Evolutionary conservation across 2,888 invertebrate species (phyloP), one percentile per base, ranked within the genome.

Genomic region (Drosophila imparisetae): DNA sequence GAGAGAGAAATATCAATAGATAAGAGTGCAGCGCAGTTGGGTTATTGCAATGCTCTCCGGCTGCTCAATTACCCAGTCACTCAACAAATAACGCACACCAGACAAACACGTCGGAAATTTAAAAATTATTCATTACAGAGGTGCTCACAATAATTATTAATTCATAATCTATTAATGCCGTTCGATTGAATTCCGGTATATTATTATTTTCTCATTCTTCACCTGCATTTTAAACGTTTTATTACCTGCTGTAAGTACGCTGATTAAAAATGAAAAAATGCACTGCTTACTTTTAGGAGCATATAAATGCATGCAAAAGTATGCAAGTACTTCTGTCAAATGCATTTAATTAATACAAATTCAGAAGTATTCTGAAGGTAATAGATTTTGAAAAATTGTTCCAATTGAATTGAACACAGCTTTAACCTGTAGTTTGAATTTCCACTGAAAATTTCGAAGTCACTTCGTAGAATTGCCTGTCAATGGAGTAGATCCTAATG

Each of bases 11-110:
- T 21, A 50, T 27, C 21, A 36, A 52, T 15, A n/a, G 66, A 78
- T 75, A 72, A 69, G 49, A 57, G 15, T 24, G 10, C 27, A 29
- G 18, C 18, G 48, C 21, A 36, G 4, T 40, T 32, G 3, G 30
- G 18, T 40, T 45, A 34, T 57, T 27, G 30, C 27, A 21, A 30
- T 32, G 4, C 27, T n/a, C 57, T 24, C 32, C 11, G 10, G 24
- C 27, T 2, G 13, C 21, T 50, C 8, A 45, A 21, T 57, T 18
- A 32, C 24, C 40, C 34, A n/a, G 7, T 40, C 13, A 21, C 30
- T 49, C 48, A 34, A 45, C 45, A n/a, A 10, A 34, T 15, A 57
- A n/a, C 49, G 27, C 30, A 34, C 38, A 55, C 18, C 38, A 32
- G 32, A 18, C 66, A 38, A 48, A 68, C 7, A 13, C 24, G 48